A percentile compares a stretch with the other conserved stretches of the same genome.
Conservation (phyloP, 2,113 vertebrate species). For the Corynorhinus townsendii region DNA sequence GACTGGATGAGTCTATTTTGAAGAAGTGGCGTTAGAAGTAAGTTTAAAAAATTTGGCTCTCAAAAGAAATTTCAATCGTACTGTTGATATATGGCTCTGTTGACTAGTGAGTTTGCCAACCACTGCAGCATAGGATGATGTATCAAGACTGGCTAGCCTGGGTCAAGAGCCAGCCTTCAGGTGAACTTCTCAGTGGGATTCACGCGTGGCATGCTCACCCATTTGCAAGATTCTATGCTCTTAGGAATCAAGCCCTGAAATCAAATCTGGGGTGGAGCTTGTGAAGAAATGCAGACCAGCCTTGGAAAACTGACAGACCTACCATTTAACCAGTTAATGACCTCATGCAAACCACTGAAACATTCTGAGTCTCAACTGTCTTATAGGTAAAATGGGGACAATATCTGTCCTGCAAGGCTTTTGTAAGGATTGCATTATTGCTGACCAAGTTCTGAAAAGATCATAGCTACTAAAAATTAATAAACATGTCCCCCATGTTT, state of each 20-base stretch:
- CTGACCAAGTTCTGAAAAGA: neutral
- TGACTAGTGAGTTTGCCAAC: too few species aligned
- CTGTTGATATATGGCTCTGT: too few species aligned
- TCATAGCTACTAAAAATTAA: neutral
- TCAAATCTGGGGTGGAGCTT: neutral
- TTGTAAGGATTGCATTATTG: neutral
- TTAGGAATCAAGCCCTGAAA: neutral
- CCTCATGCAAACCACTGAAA: neutral
- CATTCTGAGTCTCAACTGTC: neutral
- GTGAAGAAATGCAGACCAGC: neutral
- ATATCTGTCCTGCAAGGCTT: neutral
- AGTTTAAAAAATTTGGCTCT: too few species aligned
- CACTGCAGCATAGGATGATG: neutral
- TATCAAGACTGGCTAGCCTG: neutral
- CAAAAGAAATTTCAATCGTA: too few species aligned
- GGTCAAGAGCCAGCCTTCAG: neutral
- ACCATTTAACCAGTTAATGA: neutral
- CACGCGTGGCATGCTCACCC: neutral
- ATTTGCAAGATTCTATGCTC: neutral
- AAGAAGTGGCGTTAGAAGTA: too few species aligned
- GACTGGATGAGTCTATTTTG: too few species aligned
- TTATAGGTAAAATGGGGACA: neutral
- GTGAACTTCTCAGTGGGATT: neutral
- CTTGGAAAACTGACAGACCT: neutral
- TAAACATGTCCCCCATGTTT: neutral